Conservation (phyloP, 2,888 invertebrate genomes). For the Ochropleura leucogaster region DNA sequence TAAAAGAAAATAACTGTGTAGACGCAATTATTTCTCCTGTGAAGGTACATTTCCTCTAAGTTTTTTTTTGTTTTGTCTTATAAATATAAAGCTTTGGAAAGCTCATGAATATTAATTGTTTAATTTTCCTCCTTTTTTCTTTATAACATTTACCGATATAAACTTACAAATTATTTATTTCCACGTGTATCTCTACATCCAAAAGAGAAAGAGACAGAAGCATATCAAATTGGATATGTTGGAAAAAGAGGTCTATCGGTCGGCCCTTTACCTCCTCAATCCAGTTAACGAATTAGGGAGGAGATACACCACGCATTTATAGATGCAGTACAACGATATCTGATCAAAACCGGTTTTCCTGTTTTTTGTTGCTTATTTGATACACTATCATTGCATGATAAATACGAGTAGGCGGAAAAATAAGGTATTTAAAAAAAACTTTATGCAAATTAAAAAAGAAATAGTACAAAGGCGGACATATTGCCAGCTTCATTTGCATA, state of each 20-base stretch:
- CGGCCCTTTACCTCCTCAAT: constrained; percentile 55
- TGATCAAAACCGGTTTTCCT: constrained; percentile 1
- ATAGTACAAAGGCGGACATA: no score
- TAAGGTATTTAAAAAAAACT: background rate
- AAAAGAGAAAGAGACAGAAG: constrained; percentile 42
- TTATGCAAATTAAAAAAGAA: no score
- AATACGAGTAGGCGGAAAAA: background rate
- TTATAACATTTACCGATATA: constrained; percentile 21
- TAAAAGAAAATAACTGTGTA: background rate
- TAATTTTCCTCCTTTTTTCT: background rate
- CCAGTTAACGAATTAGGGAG: constrained; percentile 54
- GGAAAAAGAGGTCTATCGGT: constrained; percentile 38
- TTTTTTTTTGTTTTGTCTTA: constrained; percentile 1
- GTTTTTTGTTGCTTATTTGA: background rate
- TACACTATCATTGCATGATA: background rate
- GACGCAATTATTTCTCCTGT: background rate
- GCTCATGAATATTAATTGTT: constrained; percentile 7
- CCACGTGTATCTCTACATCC: constrained; percentile 52
- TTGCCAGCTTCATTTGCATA: background rate
- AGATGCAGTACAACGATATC: constrained; percentile 13
- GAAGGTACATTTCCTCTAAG: background rate
- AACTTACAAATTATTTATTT: constrained; percentile 7
- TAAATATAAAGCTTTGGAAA: background rate
- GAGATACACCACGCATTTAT: constrained; percentile 45
- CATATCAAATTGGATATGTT: constrained; percentile 8